Conservation (phyloP, 1,140 invertebrate genomes). For the Aphidius gifuensis region DNA sequence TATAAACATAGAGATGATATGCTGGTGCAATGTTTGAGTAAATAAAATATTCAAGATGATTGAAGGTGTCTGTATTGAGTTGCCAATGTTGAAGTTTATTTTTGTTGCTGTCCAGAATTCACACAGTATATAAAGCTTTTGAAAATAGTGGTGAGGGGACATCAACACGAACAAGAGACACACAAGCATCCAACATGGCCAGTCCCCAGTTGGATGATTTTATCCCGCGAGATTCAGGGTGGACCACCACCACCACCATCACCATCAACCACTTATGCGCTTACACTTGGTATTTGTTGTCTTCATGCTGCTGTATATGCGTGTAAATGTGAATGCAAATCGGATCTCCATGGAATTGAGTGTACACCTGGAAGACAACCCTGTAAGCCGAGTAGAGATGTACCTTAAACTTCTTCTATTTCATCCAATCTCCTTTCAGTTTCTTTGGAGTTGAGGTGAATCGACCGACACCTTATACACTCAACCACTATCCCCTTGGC, state of each 20-base stretch:
- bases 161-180: background rate
- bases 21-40: constrained; percentile 26
- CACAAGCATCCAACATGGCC: background rate
- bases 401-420: constrained; percentile 35
- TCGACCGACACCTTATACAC: background rate
- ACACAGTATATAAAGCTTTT: too few relatives aligned
- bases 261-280: background rate
- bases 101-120: constrained; percentile 7
- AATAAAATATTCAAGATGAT: constrained; percentile 48
- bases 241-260: constrained; percentile 10
- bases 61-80: constrained; percentile 26
- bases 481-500: too few relatives aligned
- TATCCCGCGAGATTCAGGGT: constrained; percentile 24
- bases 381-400: constrained; percentile 29
- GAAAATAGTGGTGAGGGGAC: too few relatives aligned
- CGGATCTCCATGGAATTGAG: constrained; percentile 24
- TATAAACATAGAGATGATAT: constrained; percentile 2
- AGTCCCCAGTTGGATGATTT: constrained; percentile 16
- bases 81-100: constrained; percentile 26
- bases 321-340: background rate
- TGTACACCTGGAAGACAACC: constrained; percentile 29
- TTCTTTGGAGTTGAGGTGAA: background rate
- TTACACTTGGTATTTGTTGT: background rate
- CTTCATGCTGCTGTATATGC: background rate
- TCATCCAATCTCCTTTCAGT: constrained; percentile 12